Percentiles rank a stretch among this genome's conserved stretches.
Conservation (phyloP, 2,113 vertebrate species). For the Aplodontia rufa region DNA sequence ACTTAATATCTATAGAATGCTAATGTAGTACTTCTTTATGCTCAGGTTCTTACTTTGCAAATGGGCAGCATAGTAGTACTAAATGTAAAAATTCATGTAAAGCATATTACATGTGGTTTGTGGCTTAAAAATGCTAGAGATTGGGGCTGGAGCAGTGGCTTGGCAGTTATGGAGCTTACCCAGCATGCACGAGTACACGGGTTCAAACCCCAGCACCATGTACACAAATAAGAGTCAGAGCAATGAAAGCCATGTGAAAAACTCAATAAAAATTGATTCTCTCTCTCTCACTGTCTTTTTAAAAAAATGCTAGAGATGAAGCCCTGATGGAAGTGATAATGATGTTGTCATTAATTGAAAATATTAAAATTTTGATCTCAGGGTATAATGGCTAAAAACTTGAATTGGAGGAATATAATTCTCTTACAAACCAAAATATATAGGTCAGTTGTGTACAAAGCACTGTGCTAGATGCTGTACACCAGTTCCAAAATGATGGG, state of each 20-base stretch:
- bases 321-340: background rate
- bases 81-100: conserved; percentile 52
- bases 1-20: conserved; percentile 4
- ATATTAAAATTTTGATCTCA: conserved; percentile 24
- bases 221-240: no score
- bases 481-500: background rate
- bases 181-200: no score
- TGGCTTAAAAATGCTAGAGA: background rate
- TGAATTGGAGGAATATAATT: conserved; percentile 21
- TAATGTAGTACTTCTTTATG: background rate
- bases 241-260: no score
- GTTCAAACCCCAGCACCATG: no score
- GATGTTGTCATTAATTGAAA: conserved; percentile 54
- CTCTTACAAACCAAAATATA: conserved; percentile 25
- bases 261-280: no score
- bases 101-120: conserved; percentile 24
- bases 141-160: no score
- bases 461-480: background rate
- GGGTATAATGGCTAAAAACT: conserved; percentile 7
- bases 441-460: background rate
- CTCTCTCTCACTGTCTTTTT: no score
- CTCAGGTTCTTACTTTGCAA: conserved; percentile 41
- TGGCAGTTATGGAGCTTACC: no score
- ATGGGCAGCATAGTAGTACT: background rate
- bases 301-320: background rate